Evolutionary conservation across 1,140 invertebrate genomes (phyloP), one percentile per base, ranked within the genome.

Genomic region (Meteorus sp.): DNA sequence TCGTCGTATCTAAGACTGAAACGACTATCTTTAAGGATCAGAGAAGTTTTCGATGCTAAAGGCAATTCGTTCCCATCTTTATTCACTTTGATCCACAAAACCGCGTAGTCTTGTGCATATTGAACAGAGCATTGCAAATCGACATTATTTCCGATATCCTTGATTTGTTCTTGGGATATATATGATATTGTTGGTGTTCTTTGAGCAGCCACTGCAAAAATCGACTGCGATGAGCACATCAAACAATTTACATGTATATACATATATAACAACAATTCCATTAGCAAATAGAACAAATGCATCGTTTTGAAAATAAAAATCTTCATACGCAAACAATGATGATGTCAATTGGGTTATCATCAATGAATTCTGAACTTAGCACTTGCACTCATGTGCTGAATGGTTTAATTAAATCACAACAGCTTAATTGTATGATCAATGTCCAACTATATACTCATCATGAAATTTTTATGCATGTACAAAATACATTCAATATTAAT

Each of bases 71-170:
- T 75, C 0, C 73, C 76, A 59, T 81, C 74, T 5, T 69, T 76
- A 54, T 75, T 79, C 1, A 84, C 67, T 76, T 90, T 91, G 41
- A 91, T 87, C 92, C 93, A 96, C 29, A 94, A 68, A 15, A 94
- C 87, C 6, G 90, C 88, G 76, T 91, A 95, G 48, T 94, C 91
- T 67, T 88, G 83, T 1, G 88, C 88, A 79, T 95, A 95, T 68
- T 95, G 92, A 2, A 95, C 92, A 0, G 92, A 93, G 74, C 94
- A 96, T 52, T 89, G 87, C 50, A 96, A 81, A 69, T 95, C 91
- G 0, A 93, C 91, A 9, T 90, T 89, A 22, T 90, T 90, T 1
- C 93, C 93, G 64, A 96, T 94, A 78, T 95, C 92, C 70, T 92
- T 89, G 39, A 95, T 92, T 81, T 94, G 92, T 74, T 93, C 90